phyloP scores from a whole-genome alignment of 2,888 invertebrate genomes.

The Hypena proboscidalis region DNA sequence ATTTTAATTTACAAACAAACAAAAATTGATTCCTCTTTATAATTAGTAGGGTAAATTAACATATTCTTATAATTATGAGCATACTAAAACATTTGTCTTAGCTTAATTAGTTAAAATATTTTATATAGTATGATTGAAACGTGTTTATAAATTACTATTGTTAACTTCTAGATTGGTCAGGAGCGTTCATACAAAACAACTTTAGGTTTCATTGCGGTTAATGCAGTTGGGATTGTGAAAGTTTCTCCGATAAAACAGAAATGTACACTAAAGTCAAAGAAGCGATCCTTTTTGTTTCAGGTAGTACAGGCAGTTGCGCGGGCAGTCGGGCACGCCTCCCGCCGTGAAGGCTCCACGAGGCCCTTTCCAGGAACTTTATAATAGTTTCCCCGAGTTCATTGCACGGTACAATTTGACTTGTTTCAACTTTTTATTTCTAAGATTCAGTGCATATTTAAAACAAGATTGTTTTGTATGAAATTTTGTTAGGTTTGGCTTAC shows the following conservation, averaged over 20 bases:
- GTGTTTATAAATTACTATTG: slow-evolving; percentile 32
- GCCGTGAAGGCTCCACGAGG: slow-evolving; percentile 64
- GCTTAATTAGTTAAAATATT: slow-evolving; percentile 14
- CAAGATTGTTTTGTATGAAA: slow-evolving; percentile 17
- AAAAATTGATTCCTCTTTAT: no score
- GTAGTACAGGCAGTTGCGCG: slow-evolving; percentile 37
- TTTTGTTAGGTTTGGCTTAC: slow-evolving; percentile 20
- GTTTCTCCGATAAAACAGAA: slow-evolving; percentile 23
- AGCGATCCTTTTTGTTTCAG: slow-evolving; percentile 31
- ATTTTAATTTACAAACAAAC: no score
- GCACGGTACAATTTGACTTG: slow-evolving; percentile 57
- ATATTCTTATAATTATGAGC: no score
- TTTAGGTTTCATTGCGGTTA: slow-evolving; percentile 24
- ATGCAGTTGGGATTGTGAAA: neutral
- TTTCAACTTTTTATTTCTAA: slow-evolving; percentile 42
- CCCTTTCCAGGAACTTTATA: slow-evolving; percentile 68
- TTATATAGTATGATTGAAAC: slow-evolving; percentile 49
- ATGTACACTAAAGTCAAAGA: slow-evolving; percentile 29
- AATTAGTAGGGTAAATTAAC: no score
- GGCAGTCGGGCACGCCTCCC: slow-evolving; percentile 63
- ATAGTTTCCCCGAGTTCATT: slow-evolving; percentile 69
- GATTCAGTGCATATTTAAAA: slow-evolving; percentile 31
- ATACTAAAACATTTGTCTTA: no score
- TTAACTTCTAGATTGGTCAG: slow-evolving; percentile 9
- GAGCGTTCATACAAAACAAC: neutral